These are phyloP conservation scores for Zeugodacus cucurbitae DNA, from an alignment of 1,140 invertebrate genomes.

Conservation along the genomic window DNA sequence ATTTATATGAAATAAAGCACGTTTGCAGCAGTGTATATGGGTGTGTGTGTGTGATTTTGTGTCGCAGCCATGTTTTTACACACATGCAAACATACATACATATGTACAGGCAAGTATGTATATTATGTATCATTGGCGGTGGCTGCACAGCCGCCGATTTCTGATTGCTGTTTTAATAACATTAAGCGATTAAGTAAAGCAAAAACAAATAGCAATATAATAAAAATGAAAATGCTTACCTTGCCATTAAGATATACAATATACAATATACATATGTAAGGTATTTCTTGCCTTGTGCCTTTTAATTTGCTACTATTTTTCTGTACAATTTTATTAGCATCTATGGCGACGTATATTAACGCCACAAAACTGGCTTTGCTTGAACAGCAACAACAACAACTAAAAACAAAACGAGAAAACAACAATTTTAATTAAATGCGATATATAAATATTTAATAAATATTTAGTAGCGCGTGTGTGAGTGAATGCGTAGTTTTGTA, in stretches of 20 bases:
- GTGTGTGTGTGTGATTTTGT: not conserved
- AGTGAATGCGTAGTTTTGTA: not conserved
- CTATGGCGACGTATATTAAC: not conserved
- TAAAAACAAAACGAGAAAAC: not conserved
- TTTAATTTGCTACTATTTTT: not conserved
- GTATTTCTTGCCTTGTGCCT: not conserved
- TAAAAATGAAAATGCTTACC: not conserved
- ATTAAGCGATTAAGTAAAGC: slow-evolving; percentile 22
- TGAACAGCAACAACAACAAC: not conserved
- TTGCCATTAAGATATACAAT: not conserved
- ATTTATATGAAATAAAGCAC: not conserved
- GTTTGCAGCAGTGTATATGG: not conserved
- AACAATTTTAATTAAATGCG: slow-evolving; percentile 6
- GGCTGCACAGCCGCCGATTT: not conserved
- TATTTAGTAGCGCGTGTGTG: not conserved
- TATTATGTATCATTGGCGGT: not conserved
- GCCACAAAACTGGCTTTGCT: slow-evolving; percentile 12
- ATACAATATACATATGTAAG: not conserved
- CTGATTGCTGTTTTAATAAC: slow-evolving; percentile 33
- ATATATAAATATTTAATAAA: slow-evolving; percentile 20
- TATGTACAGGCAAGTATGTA: not conserved
- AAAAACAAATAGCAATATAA: not conserved
- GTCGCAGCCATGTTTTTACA: slow-evolving; percentile 20
- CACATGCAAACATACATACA: not conserved
- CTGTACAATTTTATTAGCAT: not conserved